Base-by-base conservation (phyloP, 2,797 vertebrate species). In the Channa striata region DNA sequence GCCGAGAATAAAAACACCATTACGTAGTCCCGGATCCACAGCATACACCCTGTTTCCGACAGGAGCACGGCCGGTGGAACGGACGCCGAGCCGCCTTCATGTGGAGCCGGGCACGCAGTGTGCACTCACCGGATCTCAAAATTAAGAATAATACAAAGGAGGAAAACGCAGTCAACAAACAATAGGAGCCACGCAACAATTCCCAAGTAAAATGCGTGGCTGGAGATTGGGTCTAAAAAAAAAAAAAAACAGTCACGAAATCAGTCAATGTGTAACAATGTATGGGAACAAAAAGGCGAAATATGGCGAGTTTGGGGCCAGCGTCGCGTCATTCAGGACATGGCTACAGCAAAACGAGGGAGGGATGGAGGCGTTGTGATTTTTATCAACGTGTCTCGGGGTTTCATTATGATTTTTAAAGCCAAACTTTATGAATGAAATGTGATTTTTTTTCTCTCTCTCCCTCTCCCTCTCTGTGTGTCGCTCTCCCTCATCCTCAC, bases 341-440 rank as follows among this genome's bases (percentile, higher is more conserved):
- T 67, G 82, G 84, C 81, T 82, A 79, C 85, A 81, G 83, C 76
- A 58, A 69, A 71, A 66, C 81, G 80, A 86, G 73, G 74, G 77
- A 82, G 84, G 89, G 89, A 89, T 86, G 89, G 81, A 85, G 78
- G 87, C 89, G 86, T 84, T 87, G 89, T 76, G 86, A 80, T 94
- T 94, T 93, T 93, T 94, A 93, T 94, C 93, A 93, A 93, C 93
- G 93, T 91, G 91, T 91, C 93, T 93, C 91, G 80, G 84, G 89
- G 84, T 94, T 94, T 94, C 94, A 95, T 95, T 95, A 94, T 94
- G 94, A 94, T 95, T 95, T 95, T 95, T 95, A 94, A 94, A 94
- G 93, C 92, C 92, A 91, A 95, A 95, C 94, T 95, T 95, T 95
- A 95, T 95, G 94, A 95, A 95, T 95, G 94, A 94, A 95, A 95